These are phyloP conservation scores for Melanitta fusca DNA, from an alignment of 2,797 vertebrate species.

Conservation along the genomic window DNA sequence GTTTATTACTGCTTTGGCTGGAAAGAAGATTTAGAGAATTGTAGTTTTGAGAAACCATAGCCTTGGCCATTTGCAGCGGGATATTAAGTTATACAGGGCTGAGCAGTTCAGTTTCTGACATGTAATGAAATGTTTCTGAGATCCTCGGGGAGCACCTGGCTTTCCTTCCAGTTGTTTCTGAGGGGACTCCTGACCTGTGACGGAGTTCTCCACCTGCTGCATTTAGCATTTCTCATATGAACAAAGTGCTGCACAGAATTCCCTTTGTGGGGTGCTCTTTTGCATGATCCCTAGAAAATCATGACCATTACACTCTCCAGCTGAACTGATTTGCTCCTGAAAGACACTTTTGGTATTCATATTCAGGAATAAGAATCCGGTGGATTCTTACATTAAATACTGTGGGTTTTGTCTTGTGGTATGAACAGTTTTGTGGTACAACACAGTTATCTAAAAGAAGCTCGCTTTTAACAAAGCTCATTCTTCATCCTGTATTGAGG, in stretches of 20 bases:
- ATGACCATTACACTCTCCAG: neutral
- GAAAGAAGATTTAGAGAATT: neutral
- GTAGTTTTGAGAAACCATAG: neutral
- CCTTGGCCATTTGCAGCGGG: neutral
- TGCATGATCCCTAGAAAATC: neutral
- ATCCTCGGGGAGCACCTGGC: neutral
- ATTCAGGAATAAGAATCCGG: neutral
- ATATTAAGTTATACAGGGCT: neutral
- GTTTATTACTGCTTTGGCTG: neutral
- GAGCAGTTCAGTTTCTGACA: rapidly evolving
- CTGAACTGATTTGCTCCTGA: neutral
- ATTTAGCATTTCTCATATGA: neutral
- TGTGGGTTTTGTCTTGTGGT: neutral
- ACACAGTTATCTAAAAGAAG: neutral
- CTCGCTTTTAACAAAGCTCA: neutral
- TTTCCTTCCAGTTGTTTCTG: neutral
- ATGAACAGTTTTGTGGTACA: neutral
- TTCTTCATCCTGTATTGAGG: neutral
- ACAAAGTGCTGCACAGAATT: neutral
- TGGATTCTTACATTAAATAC: neutral
- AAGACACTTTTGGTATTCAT: neutral
- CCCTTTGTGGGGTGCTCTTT: neutral
- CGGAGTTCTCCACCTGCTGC: neutral
- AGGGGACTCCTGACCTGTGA: neutral
- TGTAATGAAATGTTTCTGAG: neutral